Conservation (phyloP, 2,113 vertebrate genomes). For the Tapirus terrestris region DNA sequence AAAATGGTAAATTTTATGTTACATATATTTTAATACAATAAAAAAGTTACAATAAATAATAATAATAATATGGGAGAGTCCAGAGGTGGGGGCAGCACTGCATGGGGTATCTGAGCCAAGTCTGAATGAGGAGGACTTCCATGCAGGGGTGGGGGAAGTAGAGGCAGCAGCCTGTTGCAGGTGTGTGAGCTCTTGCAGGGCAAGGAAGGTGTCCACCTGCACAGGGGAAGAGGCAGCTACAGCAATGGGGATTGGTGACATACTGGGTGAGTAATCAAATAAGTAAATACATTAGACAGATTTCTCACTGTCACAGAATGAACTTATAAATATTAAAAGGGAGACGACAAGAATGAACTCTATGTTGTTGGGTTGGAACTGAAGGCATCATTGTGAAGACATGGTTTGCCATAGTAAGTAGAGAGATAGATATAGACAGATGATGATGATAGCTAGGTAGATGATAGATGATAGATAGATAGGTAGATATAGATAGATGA, state of each 20-base stretch:
- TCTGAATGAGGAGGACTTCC: background rate
- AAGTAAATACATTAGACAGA: fast-evolving
- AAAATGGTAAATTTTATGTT: background rate
- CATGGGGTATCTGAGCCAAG: background rate
- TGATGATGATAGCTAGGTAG: too few relatives aligned
- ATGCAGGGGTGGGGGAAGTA: too few relatives aligned
- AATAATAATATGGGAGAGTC: background rate
- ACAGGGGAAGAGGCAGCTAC: background rate
- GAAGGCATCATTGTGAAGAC: background rate
- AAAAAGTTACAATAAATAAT: background rate
- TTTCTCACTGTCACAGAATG: background rate
- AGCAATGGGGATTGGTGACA: too few relatives aligned
- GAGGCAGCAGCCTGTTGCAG: background rate
- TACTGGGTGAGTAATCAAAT: background rate
- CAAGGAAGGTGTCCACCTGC: background rate
- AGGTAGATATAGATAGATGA: too few relatives aligned
- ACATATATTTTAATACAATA: background rate
- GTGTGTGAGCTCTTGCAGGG: background rate
- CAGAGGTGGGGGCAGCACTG: too few relatives aligned
- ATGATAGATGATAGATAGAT: background rate
- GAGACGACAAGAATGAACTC: background rate
- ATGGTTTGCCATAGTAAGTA: background rate
- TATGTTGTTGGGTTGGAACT: background rate
- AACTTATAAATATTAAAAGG: background rate
- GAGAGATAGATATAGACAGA: too few relatives aligned